phyloP scores from a whole-genome alignment of 2,113 vertebrate genomes.

The Platanista minor region DNA sequence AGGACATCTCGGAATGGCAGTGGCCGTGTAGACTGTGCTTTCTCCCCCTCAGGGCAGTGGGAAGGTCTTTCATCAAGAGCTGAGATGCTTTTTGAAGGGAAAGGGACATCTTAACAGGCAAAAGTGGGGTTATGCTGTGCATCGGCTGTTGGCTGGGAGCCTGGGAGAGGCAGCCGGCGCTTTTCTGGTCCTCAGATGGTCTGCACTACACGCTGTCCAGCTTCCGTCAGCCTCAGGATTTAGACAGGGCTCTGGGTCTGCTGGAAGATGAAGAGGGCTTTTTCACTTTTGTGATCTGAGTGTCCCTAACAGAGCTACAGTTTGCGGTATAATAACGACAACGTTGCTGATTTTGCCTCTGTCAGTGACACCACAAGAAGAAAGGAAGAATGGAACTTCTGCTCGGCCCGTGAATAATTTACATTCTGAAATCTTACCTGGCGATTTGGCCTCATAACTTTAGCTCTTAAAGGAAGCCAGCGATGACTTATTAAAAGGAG shows the following conservation, averaged over 20 bases:
- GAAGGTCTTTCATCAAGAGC: neutral
- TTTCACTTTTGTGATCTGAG: neutral
- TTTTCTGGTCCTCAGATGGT: neutral
- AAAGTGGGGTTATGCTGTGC: neutral
- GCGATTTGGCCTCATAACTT: neutral
- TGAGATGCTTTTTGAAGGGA: neutral
- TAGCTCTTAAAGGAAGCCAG: neutral
- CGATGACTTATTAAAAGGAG: neutral
- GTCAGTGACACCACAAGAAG: rapidly evolving
- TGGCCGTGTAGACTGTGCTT: neutral
- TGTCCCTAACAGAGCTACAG: neutral
- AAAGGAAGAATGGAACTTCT: no score
- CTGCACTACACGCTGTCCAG: neutral
- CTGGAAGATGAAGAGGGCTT: neutral
- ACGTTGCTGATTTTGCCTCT: neutral
- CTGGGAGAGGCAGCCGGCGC: rapidly evolving
- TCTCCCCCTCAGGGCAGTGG: neutral
- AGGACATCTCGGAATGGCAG: neutral
- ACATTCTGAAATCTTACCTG: neutral
- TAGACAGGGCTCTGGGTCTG: neutral
- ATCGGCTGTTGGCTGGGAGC: neutral
- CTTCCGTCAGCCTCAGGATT: neutral
- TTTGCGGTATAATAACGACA: neutral
- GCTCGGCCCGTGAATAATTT: neutral
- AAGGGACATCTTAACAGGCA: neutral